A percentile compares a stretch with the other conserved stretches of the same genome.
phyloP scores from a whole-genome alignment of 2,113 vertebrate species.

The Leptocoma aspasia region DNA sequence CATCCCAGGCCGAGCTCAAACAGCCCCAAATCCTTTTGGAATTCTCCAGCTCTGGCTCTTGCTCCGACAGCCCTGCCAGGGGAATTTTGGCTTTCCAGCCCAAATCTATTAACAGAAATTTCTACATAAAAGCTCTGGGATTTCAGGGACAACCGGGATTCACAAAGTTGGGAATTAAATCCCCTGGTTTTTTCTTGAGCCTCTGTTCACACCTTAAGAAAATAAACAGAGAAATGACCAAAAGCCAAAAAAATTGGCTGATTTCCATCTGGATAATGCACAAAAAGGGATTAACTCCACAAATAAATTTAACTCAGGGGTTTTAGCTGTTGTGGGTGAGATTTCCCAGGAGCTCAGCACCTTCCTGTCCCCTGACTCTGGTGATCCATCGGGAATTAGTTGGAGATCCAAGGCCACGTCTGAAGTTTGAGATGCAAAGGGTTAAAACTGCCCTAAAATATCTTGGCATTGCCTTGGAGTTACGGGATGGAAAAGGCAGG shows the following conservation, averaged over 20 bases:
- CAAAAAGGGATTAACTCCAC: not conserved
- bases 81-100: not conserved
- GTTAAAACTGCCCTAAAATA: not conserved
- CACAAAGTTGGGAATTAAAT: not conserved
- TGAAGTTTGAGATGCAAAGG: fast-evolving
- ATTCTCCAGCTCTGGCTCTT: not conserved
- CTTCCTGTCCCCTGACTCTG: fast-evolving
- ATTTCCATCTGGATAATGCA: not conserved
- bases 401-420: not conserved
- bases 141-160: not conserved
- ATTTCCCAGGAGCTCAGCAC: not conserved
- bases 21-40: not conserved
- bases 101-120: not conserved
- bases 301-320: not conserved
- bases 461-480: not conserved
- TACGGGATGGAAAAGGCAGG: not conserved
- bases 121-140: not conserved
- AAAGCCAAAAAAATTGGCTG: not conserved
- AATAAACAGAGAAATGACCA: not conserved
- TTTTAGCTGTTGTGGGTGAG: not conserved
- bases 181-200: fast-evolving
- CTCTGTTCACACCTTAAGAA: not conserved
- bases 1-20: not conserved
- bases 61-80: not conserved
- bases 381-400: fast-evolving